Conservation (phyloP, 2,797 vertebrate species). For the Esox lucius region DNA sequence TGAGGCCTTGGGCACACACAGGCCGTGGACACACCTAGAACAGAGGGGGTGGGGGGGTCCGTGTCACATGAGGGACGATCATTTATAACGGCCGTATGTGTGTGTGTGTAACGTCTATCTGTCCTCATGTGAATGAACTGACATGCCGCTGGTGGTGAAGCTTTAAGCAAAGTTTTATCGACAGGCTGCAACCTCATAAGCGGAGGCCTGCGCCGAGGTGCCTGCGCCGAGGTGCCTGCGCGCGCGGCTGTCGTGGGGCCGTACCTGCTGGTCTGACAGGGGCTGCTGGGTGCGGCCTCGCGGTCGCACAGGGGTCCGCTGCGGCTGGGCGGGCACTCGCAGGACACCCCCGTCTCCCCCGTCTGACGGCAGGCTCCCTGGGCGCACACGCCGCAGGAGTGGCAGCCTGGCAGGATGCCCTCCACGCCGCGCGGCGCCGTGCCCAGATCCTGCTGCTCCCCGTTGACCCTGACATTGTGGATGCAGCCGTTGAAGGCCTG, state of each 20-base stretch:
- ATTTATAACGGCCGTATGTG: neutral
- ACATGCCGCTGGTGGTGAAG: neutral
- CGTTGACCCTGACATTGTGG: constrained; percentile 91
- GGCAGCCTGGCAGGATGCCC: constrained; percentile 90
- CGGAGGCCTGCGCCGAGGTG: neutral
- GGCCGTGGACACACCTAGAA: constrained; percentile 86
- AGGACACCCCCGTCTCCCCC: constrained; percentile 87
- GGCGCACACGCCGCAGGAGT: constrained; percentile 90
- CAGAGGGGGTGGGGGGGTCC: neutral
- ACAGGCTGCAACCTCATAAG: too few species aligned
- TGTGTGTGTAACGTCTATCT: neutral
- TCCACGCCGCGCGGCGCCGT: constrained; percentile 76
- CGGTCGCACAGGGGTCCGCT: constrained; percentile 87
- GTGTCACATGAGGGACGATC: neutral
- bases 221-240: neutral
- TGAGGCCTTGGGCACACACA: constrained; percentile 76
- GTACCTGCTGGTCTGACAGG: constrained; percentile 87
- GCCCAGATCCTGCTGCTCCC: constrained; percentile 90
- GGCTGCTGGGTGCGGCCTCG: constrained; percentile 71
- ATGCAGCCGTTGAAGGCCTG: constrained; percentile 95
- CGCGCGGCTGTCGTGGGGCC: neutral
- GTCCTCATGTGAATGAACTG: neutral
- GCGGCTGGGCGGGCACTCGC: constrained; percentile 89
- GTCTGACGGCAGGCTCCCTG: constrained; percentile 88
- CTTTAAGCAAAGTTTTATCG: neutral